Percentiles rank a stretch among this genome's conserved stretches.
Evolutionary conservation across 1,140 invertebrate genomes (phyloP).

Genomic region (Nixonia krombeini): DNA sequence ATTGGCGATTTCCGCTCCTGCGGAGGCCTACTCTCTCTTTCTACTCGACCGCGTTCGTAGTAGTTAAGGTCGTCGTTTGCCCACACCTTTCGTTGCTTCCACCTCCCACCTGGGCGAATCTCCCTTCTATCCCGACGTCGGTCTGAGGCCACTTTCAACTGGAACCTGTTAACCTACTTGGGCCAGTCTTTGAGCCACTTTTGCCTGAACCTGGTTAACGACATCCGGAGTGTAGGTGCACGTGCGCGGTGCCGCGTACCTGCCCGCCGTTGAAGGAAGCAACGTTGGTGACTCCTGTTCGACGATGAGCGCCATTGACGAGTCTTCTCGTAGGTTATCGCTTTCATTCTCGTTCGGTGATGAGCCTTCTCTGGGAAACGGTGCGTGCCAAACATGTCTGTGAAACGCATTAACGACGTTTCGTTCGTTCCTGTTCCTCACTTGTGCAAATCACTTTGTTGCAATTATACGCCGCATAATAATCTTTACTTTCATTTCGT

Average conservation of each 20-base stretch:
- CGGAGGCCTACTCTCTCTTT: conserved; percentile 1
- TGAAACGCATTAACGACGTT: no score
- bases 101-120: conserved; percentile 38
- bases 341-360: conserved; percentile 13
- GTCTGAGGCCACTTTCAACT: conserved; percentile 63
- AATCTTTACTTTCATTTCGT: no score
- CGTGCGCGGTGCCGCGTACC: conserved; percentile 23
- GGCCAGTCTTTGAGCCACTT: conserved; percentile 61
- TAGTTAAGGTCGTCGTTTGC: conserved; percentile 50
- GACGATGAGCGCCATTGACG: conserved; percentile 37
- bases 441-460: no score
- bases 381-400: conserved; percentile 11
- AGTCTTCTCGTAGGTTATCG: conserved; percentile 28
- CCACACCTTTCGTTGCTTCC: conserved; percentile 48
- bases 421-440: no score
- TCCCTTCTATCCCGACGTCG: conserved; percentile 36
- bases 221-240: conserved; percentile 45
- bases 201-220: conserved; percentile 39
- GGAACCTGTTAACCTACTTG: conserved; percentile 70
- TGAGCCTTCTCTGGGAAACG: conserved; percentile 1
- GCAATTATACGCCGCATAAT: no score
- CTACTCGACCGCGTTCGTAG: conserved; percentile 7
- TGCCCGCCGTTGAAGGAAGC: no score
- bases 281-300: conserved; percentile 10
- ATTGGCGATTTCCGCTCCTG: no score